These are phyloP conservation scores for Strigamia maritima DNA, from an alignment of 2,888 invertebrate genomes.

Conservation along the genomic window DNA sequence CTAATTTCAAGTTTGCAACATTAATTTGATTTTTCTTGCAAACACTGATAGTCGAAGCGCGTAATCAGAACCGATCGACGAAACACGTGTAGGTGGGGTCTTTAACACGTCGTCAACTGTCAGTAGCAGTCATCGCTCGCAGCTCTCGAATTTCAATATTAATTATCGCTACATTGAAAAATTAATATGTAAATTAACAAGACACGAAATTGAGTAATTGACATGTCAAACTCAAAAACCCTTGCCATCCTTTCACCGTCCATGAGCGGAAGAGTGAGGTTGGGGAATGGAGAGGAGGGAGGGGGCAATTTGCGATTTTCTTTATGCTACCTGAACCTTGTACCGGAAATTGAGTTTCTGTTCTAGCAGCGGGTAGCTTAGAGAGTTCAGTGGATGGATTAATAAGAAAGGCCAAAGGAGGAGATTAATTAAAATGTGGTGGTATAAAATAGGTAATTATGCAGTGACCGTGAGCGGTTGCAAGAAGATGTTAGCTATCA, in stretches of 20 bases:
- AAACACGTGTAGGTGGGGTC: conserved; percentile 19
- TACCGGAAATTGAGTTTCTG: not conserved
- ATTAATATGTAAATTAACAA: conserved; percentile 3
- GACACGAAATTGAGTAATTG: conserved; percentile 14
- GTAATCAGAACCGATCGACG: not conserved
- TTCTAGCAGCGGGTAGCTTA: not conserved
- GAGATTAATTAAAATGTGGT: not conserved
- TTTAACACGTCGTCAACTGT: conserved; percentile 1
- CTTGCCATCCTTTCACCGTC: not conserved
- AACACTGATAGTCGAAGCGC: not conserved
- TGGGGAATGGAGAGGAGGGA: no score
- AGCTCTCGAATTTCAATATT: conserved; percentile 8
- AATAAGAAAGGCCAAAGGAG: not conserved
- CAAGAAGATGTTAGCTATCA: not conserved
- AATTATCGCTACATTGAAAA: not conserved
- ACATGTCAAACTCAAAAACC: not conserved
- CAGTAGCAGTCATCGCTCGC: not conserved
- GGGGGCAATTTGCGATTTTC: no score
- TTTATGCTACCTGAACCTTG: not conserved
- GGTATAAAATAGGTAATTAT: not conserved
- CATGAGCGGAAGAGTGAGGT: not conserved
- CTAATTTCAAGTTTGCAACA: not conserved
- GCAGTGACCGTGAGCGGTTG: not conserved
- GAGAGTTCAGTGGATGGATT: not conserved
- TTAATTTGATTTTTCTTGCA: not conserved